A percentile compares a stretch with the other conserved stretches of the same genome.
phyloP scores from a whole-genome alignment of 2,888 invertebrate species.

The Drosophila meridionalis region DNA sequence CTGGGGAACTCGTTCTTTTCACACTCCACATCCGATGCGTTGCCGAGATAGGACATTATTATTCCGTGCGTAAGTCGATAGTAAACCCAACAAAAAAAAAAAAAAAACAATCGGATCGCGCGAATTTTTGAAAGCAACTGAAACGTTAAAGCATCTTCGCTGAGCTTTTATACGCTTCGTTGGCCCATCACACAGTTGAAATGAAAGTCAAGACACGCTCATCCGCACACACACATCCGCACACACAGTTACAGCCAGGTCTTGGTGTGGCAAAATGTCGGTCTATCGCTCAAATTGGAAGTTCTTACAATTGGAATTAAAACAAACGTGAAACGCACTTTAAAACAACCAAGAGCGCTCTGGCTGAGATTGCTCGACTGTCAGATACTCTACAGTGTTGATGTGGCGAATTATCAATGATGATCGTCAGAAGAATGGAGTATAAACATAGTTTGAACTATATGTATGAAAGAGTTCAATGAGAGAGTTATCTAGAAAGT shows the following conservation, averaged over 20 bases:
- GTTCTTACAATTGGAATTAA: constrained; percentile 73
- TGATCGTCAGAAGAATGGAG: background rate
- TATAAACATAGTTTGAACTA: background rate
- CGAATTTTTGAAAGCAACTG: constrained; percentile 73
- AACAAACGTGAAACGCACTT: constrained; percentile 50
- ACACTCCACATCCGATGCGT: constrained; percentile 84
- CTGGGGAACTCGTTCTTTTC: constrained; percentile 83
- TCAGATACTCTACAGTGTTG: background rate
- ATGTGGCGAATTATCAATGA: background rate
- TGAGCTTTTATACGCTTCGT: constrained; percentile 71
- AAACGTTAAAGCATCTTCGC: constrained; percentile 57
- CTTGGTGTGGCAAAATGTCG: constrained; percentile 69
- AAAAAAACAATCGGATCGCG: constrained; percentile 20
- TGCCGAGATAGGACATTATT: constrained; percentile 83
- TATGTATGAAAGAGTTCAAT: too few species aligned
- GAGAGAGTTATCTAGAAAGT: background rate
- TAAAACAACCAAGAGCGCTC: constrained; percentile 11
- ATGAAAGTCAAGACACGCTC: constrained; percentile 64
- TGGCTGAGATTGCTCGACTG: background rate
- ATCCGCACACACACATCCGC: constrained; percentile 9
- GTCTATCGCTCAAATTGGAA: constrained; percentile 72
- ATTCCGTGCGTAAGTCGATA: constrained; percentile 14
- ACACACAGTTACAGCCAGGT: constrained; percentile 28
- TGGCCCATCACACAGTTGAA: constrained; percentile 24
- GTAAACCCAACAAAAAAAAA: background rate